Evolutionary conservation across 1,140 invertebrate genomes (phyloP), one percentile per base, ranked within the genome.

Genomic region (Condylostylus longicornis): DNA sequence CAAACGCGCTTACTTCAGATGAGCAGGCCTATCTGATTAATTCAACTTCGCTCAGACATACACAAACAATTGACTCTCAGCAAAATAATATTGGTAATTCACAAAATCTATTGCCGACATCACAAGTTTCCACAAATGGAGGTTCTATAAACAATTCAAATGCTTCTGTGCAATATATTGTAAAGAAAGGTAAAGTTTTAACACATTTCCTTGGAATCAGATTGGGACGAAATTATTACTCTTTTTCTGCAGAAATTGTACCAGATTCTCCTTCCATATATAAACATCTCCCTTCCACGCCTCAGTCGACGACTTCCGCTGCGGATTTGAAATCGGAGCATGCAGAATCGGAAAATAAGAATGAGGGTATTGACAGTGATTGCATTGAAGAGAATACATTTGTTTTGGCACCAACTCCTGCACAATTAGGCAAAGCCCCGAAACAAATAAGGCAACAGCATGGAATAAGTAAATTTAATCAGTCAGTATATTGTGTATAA

Each of bases 341-440:
- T 18, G 18, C 36, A 8, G 39, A 8, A 18, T 4, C 37, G 40
- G 4, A 40, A 37, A 32, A 45, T 42, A 44, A 35, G n/a, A 46
- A 49, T 21, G 46, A 29, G 46, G 36, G 63, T 51, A 49, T 59
- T 35, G 70, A 67, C 38, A 63, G 65, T 43, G 53, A 62, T 38
- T 63, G 62, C 8, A 43, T 47, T 28, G 67, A 53, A 46, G 65
- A 63, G 23, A 65, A 65, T 47, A 62, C 68, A 35, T 91, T 93
- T 62, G 78, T 88, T 41, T 63, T 94, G 31, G 87, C 86, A 12
- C 89, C 89, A 1, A 94, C 89, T 3, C 89, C 89, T 3, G 89
- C 88, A 6, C 88, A 93, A 59, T 66, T 91, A 41, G 87, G 88
- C 31, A 74, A 78, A 48, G 84, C 86, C 15, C 85, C 86, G 7